Base-by-base conservation (phyloP, 2,888 invertebrate genomes). In the Conus canariensis region DNA sequence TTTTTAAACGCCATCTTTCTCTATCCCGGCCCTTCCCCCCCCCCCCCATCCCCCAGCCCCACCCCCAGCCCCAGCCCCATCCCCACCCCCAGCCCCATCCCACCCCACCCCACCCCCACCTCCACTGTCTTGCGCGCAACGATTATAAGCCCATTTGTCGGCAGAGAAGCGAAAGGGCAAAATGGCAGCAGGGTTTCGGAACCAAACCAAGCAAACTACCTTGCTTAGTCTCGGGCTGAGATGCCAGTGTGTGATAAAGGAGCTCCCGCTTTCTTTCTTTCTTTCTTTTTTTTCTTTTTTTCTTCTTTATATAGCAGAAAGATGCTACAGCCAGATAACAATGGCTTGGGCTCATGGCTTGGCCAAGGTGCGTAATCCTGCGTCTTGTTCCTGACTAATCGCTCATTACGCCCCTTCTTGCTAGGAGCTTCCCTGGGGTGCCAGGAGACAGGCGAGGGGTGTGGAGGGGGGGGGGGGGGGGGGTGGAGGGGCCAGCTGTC, bases 331-430 rank as follows among this genome's bases (percentile, higher is more conserved):
- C 25, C 25, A 19, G 64, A 86, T 86, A 86, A 86, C 59, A 67
- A 86, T 86, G 56, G 58, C 58, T 60, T 45, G 45, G 59, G n/a
- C 70, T 45, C 25, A 30, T 56, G 83, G 64, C 85, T 1, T 59
- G 45, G 85, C 74, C 70, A 89, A 89, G 89, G 89, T 70, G 89
- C 85, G 89, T 89, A 89, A 89, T 85, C 89, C 89, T 58, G 85
- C 85, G 85, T 59, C 85, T 89, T 89, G 85, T 74, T 85, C 85
- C 89, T 74, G 67, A 60, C 85, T 77, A 85, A 89, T 85, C 89
- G 85, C 85, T 89, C 85, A 85, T 89, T 89, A 89, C 70, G 58
- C 88, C 88, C 80, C 58, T 45, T 30, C 58, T n/a, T 25, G 85
- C 58, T 25, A 77, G 30, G 4, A 8, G 22, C 30, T 10, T 8